Evolutionary conservation across 2,797 vertebrate genomes (phyloP), one percentile per base, ranked within the genome.

Genomic region (Gymnoscopelus braueri): DNA sequence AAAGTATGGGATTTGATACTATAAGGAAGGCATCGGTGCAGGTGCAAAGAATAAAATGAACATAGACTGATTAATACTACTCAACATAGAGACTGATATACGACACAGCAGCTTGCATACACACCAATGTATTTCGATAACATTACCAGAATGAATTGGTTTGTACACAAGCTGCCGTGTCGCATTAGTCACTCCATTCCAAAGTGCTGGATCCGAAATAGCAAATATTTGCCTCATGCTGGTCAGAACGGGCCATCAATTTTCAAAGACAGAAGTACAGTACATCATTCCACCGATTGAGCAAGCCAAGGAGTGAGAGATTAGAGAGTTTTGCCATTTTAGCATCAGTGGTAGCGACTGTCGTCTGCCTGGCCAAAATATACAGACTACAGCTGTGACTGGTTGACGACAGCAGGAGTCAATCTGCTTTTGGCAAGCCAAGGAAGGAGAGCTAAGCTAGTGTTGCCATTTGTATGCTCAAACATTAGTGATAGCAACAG

Each of bases 231-330:
- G 60, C 12, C 65, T 50, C 26, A 69, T 63, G 32, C 60, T 26
- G 23, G 67, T 1, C 51, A 64, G 67, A 61, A 64, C 3, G 14
- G 71, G 52, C 67, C 75, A 67, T 76, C 57, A 65, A 48, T 55
- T 74, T 60, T 78, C 69, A 35, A 51, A 72, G 69, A 77, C 65
- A 58, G 69, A 48, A 44, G 7, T 44, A 44, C 39, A 44, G 47
- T 63, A 71, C 65, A 72, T 68, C 69, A 77, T 48, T 74, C 75
- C 74, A 58, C 63, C 58, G 62, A 52, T 63, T 23, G 59, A 57
- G 65, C 65, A 71, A 60, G 60, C 65, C 56, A 64, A 66, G 69
- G 24, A 66, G 44, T 56, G 62, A 63, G 62, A 61, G 63, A 73
- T 47, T 63, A 59, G 26, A 57, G 26, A 53, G 15, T 67, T 50